Conservation (phyloP, 2,888 invertebrate genomes). For the Panzeria rudis region DNA sequence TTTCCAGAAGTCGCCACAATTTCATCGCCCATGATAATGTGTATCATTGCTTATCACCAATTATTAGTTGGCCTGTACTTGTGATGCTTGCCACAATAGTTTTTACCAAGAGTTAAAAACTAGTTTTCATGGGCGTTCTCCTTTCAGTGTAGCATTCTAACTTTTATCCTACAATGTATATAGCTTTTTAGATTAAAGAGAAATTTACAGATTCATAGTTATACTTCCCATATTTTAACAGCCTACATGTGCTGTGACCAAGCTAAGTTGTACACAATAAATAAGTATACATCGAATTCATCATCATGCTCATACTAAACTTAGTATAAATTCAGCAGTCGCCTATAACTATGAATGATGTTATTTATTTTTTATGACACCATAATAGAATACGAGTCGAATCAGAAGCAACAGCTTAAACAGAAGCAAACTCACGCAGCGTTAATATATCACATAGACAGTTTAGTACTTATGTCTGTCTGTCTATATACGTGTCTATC, state of each 20-base stretch:
- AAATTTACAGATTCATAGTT: too few relatives aligned
- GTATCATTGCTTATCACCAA: too few relatives aligned
- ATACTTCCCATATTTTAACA: slow-evolving; percentile 16
- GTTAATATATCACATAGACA: slow-evolving; percentile 41
- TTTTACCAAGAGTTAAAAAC: too few relatives aligned
- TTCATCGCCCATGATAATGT: too few relatives aligned
- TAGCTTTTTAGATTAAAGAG: too few relatives aligned
- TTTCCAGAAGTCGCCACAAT: too few relatives aligned
- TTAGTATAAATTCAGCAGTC: slow-evolving; percentile 5
- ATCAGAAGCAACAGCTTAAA: slow-evolving; percentile 17
- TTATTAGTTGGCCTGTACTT: too few relatives aligned
- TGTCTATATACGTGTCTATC: not conserved
- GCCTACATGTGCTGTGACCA: slow-evolving; percentile 31
- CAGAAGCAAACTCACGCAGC: slow-evolving; percentile 34
- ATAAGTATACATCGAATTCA: slow-evolving; percentile 11
- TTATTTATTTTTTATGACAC: slow-evolving; percentile 60
- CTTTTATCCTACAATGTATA: too few relatives aligned
- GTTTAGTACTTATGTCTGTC: slow-evolving; percentile 10
- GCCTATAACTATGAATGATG: slow-evolving; percentile 55
- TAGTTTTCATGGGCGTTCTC: too few relatives aligned
- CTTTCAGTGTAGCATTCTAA: too few relatives aligned
- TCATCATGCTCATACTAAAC: slow-evolving; percentile 16
- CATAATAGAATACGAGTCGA: slow-evolving; percentile 45
- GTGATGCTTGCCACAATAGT: too few relatives aligned
- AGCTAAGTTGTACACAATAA: slow-evolving; percentile 8